Evolutionary conservation across 2,113 vertebrate species (phyloP).

Genomic region (Bolborhynchus lineola): DNA sequence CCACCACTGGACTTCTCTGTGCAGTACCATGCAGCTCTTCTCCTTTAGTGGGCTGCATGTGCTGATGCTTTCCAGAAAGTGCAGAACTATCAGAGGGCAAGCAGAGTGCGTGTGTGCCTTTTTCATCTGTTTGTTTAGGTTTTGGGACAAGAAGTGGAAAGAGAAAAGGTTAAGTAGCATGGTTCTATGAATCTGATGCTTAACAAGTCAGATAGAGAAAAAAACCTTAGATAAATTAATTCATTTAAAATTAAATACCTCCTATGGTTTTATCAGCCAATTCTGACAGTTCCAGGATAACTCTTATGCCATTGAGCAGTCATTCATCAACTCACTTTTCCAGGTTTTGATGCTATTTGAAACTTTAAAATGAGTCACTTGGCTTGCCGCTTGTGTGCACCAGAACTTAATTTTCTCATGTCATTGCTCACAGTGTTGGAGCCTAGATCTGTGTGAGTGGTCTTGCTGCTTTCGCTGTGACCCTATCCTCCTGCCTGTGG

Average conservation of each 20-base stretch:
- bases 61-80: neutral
- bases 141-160: neutral
- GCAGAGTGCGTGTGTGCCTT: neutral
- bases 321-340: neutral
- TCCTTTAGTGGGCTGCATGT: neutral
- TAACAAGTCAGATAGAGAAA: neutral
- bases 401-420: neutral
- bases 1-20: neutral
- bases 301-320: neutral
- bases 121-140: neutral
- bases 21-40: neutral
- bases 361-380: neutral
- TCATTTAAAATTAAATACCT: neutral
- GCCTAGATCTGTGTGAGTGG: neutral
- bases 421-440: neutral
- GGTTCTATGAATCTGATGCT: neutral
- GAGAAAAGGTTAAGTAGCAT: neutral
- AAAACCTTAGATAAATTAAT: neutral
- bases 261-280: neutral
- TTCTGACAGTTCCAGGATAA: neutral
- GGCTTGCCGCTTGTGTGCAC: neutral
- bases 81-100: neutral
- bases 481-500: neutral
- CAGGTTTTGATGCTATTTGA: neutral
- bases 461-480: neutral